Conservation (phyloP, 2,888 invertebrate genomes). For the Melanargia galathea region DNA sequence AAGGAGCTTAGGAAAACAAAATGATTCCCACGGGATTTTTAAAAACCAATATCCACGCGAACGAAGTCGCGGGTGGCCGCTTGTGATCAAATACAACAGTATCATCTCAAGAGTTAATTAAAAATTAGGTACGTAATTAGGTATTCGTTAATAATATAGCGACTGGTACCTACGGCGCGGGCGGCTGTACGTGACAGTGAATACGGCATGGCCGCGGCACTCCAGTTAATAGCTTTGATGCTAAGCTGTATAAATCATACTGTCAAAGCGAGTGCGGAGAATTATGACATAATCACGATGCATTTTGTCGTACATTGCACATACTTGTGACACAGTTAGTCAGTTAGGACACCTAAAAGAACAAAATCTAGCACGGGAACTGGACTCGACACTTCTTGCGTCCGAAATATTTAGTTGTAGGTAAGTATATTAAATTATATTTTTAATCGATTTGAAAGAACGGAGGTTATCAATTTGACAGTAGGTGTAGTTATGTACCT, state of each 20-base stretch:
- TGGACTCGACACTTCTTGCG: no score
- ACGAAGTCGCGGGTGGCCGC: no score
- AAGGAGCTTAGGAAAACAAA: no score
- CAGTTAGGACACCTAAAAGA: neutral
- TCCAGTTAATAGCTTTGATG: slow-evolving; percentile 11
- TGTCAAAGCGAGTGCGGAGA: slow-evolving; percentile 11
- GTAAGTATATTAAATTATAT: no score
- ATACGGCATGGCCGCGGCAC: slow-evolving; percentile 1
- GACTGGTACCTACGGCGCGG: neutral
- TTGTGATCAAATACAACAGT: no score
- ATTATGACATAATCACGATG: slow-evolving; percentile 21
- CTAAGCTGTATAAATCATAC: slow-evolving; percentile 22
- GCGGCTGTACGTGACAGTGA: slow-evolving; percentile 9
- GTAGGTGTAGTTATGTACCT: no score
- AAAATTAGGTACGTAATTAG: slow-evolving; percentile 9
- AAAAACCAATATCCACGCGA: no score
- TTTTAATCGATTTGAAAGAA: no score
- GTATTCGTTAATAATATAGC: slow-evolving; percentile 3
- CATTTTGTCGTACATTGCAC: slow-evolving; percentile 16
- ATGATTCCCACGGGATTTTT: no score
- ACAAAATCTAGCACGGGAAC: slow-evolving; percentile 2
- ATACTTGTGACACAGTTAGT: neutral
- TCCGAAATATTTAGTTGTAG: no score
- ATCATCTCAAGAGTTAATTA: slow-evolving; percentile 13
- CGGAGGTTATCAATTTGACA: no score